Conservation (phyloP, 2,113 vertebrate genomes). For the Sterna hirundo region DNA sequence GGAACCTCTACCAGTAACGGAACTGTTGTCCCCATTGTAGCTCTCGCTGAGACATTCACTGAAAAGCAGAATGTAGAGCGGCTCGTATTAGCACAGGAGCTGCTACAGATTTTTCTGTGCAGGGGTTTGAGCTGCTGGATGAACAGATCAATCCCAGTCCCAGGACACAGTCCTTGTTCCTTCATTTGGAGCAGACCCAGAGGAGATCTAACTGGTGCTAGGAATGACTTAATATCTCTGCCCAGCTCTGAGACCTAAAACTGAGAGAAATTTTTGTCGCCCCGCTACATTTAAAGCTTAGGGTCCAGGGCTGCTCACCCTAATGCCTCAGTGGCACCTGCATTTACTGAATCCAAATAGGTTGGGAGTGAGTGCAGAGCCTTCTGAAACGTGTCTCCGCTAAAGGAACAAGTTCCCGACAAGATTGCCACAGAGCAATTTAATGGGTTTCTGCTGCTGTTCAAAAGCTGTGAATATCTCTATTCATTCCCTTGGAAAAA, state of each 20-base stretch:
- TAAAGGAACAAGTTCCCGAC: not conserved
- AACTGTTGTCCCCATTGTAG: not conserved
- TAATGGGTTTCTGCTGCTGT: slow-evolving; percentile 34
- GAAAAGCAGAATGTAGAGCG: not conserved
- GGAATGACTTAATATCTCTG: not conserved
- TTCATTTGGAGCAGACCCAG: not conserved
- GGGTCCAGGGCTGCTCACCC: not conserved
- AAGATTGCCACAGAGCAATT: slow-evolving; percentile 6
- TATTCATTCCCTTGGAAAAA: slow-evolving; percentile 25
- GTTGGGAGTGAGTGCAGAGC: not conserved
- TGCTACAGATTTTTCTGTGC: not conserved
- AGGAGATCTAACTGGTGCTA: not conserved
- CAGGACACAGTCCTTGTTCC: not conserved
- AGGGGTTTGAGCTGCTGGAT: not conserved
- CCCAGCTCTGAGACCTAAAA: not conserved
- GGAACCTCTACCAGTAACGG: not conserved
- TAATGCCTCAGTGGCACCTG: not conserved
- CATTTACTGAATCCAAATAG: not conserved
- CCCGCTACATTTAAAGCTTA: not conserved
- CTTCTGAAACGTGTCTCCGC: not conserved
- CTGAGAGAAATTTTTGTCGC: not conserved
- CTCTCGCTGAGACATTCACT: not conserved
- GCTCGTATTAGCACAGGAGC: not conserved
- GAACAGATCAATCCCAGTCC: not conserved
- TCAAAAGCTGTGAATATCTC: slow-evolving; percentile 42